These are phyloP conservation scores for Malurus leucopterus DNA, from an alignment of 2,797 vertebrate species.

Conservation along the genomic window DNA sequence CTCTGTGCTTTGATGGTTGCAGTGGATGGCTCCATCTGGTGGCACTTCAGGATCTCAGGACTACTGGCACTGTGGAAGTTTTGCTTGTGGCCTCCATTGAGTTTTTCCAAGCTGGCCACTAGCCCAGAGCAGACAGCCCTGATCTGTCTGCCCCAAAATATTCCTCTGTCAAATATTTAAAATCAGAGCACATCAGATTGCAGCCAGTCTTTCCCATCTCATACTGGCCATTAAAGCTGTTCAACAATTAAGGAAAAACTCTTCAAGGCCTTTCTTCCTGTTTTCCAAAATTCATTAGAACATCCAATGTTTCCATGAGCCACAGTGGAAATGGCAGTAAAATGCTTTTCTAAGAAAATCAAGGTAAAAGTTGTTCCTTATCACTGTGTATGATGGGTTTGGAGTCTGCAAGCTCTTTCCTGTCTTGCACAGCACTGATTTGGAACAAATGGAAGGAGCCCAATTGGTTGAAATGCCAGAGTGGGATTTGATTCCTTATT, in stretches of 20 bases:
- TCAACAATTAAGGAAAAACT: neutral
- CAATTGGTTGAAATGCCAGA: neutral
- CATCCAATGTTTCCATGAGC: neutral
- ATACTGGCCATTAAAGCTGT: neutral
- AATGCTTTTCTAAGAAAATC: neutral
- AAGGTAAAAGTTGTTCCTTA: neutral
- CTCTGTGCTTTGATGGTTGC: neutral
- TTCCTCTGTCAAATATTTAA: neutral
- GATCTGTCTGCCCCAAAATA: neutral
- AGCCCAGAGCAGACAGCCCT: neutral
- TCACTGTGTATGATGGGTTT: neutral
- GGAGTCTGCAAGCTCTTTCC: neutral
- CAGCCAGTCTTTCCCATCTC: neutral
- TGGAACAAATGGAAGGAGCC: neutral
- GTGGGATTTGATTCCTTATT: neutral
- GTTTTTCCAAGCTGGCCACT: neutral
- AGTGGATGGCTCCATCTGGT: conserved; percentile 48
- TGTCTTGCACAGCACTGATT: neutral
- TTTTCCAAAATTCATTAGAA: neutral
- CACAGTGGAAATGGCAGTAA: neutral
- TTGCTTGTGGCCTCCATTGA: neutral
- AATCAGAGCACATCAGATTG: neutral
- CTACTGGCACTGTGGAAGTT: neutral
- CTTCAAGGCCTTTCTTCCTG: neutral
- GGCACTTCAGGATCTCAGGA: neutral